These are phyloP conservation scores for Microtus pennsylvanicus DNA, from an alignment of 2,113 vertebrate genomes.

Conservation along the genomic window DNA sequence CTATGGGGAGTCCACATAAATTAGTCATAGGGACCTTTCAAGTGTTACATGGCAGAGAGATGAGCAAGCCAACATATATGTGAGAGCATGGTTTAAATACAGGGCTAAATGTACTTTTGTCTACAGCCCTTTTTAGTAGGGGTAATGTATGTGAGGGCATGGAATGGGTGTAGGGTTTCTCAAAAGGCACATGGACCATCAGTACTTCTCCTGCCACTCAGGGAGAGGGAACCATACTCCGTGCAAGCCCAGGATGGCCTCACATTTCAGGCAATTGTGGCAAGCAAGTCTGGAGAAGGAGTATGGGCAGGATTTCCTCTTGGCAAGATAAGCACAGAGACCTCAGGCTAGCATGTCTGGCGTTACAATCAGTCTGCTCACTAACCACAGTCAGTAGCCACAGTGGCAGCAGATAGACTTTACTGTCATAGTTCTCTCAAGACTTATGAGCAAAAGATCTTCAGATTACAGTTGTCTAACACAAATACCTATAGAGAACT, in stretches of 20 bases:
- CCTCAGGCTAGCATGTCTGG: rapidly evolving
- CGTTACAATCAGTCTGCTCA: neutral
- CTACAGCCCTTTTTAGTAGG: neutral
- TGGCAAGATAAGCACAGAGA: neutral
- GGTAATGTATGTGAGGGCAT: neutral
- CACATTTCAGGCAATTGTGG: too few species aligned
- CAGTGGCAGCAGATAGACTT: neutral
- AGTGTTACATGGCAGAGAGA: neutral
- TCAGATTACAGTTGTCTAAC: neutral
- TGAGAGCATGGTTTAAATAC: rapidly evolving
- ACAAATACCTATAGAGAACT: neutral
- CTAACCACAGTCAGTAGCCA: neutral
- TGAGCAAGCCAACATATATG: neutral
- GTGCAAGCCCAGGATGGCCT: neutral
- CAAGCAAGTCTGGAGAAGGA: neutral
- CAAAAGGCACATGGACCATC: rapidly evolving
- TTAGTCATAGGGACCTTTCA: neutral
- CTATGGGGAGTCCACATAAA: neutral
- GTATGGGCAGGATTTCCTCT: neutral
- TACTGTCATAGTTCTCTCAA: neutral
- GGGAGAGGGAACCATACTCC: neutral
- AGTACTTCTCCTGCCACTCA: neutral
- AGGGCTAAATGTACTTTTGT: neutral
- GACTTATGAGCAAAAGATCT: neutral
- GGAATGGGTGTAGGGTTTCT: neutral